Conservation (phyloP, 2,113 vertebrate species). For the Poeciliopsis prolifica region DNA sequence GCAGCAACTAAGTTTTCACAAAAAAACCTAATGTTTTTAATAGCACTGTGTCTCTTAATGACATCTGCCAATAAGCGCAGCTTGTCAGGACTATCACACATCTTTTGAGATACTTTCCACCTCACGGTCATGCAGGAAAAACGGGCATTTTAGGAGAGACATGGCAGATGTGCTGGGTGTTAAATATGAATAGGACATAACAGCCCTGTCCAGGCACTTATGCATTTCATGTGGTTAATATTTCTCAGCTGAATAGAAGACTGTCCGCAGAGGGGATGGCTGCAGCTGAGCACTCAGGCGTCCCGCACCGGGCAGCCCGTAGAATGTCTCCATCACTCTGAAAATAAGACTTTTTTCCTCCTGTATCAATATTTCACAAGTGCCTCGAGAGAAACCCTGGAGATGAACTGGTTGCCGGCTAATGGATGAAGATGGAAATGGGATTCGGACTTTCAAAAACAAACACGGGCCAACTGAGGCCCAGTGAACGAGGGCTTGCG, state of each 20-base stretch:
- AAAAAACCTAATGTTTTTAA: not conserved
- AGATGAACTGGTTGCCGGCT: slow-evolving; percentile 94
- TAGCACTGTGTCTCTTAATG: slow-evolving; percentile 24
- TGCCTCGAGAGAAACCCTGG: slow-evolving; percentile 92
- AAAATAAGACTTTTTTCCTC: slow-evolving; percentile 77
- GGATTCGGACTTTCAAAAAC: slow-evolving; percentile 95
- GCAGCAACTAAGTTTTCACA: not conserved
- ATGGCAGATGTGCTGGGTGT: slow-evolving; percentile 70
- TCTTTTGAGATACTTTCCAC: slow-evolving; percentile 64
- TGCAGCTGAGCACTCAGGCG: slow-evolving; percentile 71
- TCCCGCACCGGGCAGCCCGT: slow-evolving; percentile 64
- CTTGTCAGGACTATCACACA: slow-evolving; percentile 68
- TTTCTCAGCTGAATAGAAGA: slow-evolving; percentile 75
- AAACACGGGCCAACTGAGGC: slow-evolving; percentile 78
- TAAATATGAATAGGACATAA: slow-evolving; percentile 83
- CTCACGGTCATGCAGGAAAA: slow-evolving; percentile 54
- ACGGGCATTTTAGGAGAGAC: slow-evolving; percentile 73
- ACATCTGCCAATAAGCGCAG: slow-evolving; percentile 53
- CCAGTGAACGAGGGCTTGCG: slow-evolving; percentile 49
- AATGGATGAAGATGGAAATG: slow-evolving; percentile 96
- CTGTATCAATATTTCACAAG: slow-evolving; percentile 99
- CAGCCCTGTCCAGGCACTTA: slow-evolving; percentile 76
- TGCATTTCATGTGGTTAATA: slow-evolving; percentile 79
- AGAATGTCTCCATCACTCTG: slow-evolving; percentile 68
- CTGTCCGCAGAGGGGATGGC: slow-evolving; percentile 65